Percentiles rank a stretch among this genome's conserved stretches.
Conservation (phyloP, 2,113 vertebrate species). For the Odontesthes bonariensis region DNA sequence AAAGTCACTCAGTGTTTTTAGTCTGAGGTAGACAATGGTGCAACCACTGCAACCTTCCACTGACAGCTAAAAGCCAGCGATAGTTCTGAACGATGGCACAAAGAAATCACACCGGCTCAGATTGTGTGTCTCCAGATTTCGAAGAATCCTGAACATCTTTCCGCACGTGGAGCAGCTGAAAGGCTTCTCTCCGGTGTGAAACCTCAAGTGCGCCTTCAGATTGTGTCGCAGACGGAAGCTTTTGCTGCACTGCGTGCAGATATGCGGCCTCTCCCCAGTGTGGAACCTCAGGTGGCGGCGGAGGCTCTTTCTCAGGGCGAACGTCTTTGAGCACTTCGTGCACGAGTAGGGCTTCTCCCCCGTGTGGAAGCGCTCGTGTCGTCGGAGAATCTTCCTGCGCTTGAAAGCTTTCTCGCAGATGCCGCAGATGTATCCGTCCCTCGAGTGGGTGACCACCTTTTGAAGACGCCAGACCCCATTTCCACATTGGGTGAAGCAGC, state of each 20-base stretch:
- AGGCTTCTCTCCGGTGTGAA: constrained; percentile 80
- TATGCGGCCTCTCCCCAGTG: constrained; percentile 78
- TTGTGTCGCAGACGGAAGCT: constrained; percentile 79
- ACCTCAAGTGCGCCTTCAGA: constrained; percentile 79
- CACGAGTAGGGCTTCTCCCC: constrained; percentile 81
- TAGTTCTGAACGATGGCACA: constrained; percentile 60
- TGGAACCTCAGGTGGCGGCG: constrained; percentile 79
- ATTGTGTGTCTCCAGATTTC: constrained; percentile 77
- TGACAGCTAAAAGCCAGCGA: constrained; percentile 65
- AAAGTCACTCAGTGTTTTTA: constrained; percentile 8
- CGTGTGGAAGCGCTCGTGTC: constrained; percentile 81
- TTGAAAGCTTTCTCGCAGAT: constrained; percentile 76
- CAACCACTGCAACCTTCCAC: neutral
- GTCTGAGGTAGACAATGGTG: constrained; percentile 55
- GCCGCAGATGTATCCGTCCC: constrained; percentile 64
- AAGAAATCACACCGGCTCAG: constrained; percentile 48
- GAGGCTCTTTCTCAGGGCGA: constrained; percentile 79
- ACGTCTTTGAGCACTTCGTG: constrained; percentile 67
- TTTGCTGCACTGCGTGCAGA: constrained; percentile 76
- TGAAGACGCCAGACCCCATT: constrained; percentile 76
- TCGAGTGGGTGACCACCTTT: constrained; percentile 43
- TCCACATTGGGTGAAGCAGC: constrained; percentile 75
- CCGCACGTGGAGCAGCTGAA: constrained; percentile 72
- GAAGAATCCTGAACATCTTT: constrained; percentile 76
- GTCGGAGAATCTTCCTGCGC: constrained; percentile 74